Base-by-base conservation (phyloP, 2,888 invertebrate species). In the Adelognathus sp. region DNA sequence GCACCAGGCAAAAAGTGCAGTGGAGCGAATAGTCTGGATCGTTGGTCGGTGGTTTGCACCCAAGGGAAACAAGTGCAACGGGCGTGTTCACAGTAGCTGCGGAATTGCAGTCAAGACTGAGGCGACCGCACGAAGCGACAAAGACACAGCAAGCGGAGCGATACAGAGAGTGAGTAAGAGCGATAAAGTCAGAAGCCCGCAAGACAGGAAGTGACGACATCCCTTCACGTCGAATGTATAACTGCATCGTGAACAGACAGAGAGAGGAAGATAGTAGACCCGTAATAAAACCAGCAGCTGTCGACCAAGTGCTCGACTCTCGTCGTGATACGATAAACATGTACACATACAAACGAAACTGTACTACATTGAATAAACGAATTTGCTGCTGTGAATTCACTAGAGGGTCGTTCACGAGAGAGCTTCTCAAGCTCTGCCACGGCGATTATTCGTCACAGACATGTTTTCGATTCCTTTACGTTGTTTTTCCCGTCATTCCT, bases 171-270 rank as follows among this genome's bases (percentile, higher is more conserved):
- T 67, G 73, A 56, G 60, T 77, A 71, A 71, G 70, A 80, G 80
- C 61, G 78, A 52, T 63, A 76, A 71, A 66, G n/a, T n/a, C n/a
- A 72, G 78, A 81, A 69, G 80, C 54, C 39, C 76, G 76, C 74
- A 56, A 66, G 81, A 82, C 88, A 86, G 88, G 88, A 88, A 88
- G 85, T 89, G 89, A 89, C 88, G 88, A 86, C 87, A 88, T 79
- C 84, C 82, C 85, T 82, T 83, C 82, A 79, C 79, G 74, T 76
- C 36, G 33, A n/a, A 63, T 36, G 67, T 74, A 75, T 76, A 78
- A 75, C 71, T 84, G 78, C 80, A 77, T 69, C 66, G 66, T 64
- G 69, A n/a, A n/a, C n/a, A n/a, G n/a, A n/a, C 46, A 72, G 41
- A 77, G 76, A 5, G 21, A 39, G 31, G 27, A 29, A 16, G 33